A percentile compares a stretch with the other conserved stretches of the same genome.
Evolutionary conservation across 2,888 invertebrate genomes (phyloP).

Genomic region (Oasisia sp.): DNA sequence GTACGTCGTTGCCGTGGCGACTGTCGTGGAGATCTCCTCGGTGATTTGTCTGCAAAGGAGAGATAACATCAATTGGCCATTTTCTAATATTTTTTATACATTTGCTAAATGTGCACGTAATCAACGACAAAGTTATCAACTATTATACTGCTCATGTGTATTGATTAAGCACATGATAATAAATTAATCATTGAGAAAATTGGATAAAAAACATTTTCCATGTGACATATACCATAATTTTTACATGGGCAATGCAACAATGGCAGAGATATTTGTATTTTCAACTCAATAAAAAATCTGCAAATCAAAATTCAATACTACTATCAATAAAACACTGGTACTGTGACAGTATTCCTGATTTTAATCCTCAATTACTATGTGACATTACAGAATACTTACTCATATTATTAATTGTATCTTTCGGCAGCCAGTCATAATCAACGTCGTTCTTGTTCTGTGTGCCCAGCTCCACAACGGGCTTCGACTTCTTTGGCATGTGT

Average conservation of each 20-base stretch:
- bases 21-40: conserved; percentile 59
- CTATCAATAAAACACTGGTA: not conserved
- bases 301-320: not conserved
- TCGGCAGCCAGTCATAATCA: conserved; percentile 98
- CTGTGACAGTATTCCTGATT: not conserved
- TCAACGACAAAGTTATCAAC: too few relatives aligned
- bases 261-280: not conserved
- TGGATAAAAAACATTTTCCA: too few relatives aligned
- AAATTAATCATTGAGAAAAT: too few relatives aligned
- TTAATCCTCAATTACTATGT: not conserved
- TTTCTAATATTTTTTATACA: not conserved
- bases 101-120: too few relatives aligned
- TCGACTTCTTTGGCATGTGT: conserved; percentile 59
- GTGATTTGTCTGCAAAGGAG: conserved; percentile 56
- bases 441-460: conserved; percentile 84
- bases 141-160: too few relatives aligned
- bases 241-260: too few relatives aligned
- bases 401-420: conserved; percentile 71
- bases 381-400: conserved; percentile 50
- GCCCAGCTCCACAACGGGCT: conserved; percentile 81
- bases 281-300: not conserved
- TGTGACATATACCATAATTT: too few relatives aligned
- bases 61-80: not conserved
- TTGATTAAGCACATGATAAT: too few relatives aligned
- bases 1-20: conserved; percentile 30